Percentiles rank a stretch among this genome's conserved stretches.
Conservation (phyloP, 2,113 vertebrate species). For the Crotalus tigris region DNA sequence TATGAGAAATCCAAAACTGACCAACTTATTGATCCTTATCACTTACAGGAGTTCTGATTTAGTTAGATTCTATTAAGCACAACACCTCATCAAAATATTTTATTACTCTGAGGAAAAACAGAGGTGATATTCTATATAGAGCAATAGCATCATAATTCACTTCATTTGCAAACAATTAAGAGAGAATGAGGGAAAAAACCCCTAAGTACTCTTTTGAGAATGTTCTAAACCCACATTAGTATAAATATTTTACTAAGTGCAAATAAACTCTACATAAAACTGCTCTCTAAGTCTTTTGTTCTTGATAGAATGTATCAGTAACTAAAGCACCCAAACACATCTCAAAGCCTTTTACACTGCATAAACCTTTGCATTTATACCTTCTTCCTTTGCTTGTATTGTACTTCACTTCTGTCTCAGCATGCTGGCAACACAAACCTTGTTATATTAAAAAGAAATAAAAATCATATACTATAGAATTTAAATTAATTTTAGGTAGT, state of each 20-base stretch:
- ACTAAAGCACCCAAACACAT: neutral
- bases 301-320: neutral
- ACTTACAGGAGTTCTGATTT: neutral
- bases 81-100: neutral
- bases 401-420: neutral
- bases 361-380: neutral
- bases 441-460: neutral
- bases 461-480: neutral
- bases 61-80: neutral
- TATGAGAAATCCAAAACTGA: neutral
- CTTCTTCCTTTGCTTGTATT: neutral
- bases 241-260: slow-evolving; percentile 1
- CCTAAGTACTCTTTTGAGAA: neutral
- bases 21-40: neutral
- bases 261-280: neutral
- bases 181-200: neutral
- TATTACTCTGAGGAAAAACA: neutral
- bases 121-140: neutral
- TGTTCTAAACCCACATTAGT: neutral
- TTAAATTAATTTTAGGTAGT: neutral
- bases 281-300: neutral
- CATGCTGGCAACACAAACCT: neutral
- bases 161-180: neutral
- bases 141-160: neutral
- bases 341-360: neutral